phyloP scores from a whole-genome alignment of 2,113 vertebrate genomes.

The Hemibagrus wyckioides region DNA sequence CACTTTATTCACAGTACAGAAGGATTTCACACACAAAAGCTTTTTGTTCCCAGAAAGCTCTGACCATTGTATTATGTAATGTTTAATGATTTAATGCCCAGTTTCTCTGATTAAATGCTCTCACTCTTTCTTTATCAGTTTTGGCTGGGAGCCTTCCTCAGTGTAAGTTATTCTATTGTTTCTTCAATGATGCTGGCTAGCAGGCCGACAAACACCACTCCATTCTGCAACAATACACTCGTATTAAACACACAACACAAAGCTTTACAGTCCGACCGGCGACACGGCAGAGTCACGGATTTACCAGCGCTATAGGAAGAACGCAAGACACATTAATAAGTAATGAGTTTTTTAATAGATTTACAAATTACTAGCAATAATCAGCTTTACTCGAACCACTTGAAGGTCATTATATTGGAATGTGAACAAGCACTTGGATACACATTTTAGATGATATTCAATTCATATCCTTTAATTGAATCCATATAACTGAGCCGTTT shows the following conservation, averaged over 20 bases:
- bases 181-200: constrained; percentile 10
- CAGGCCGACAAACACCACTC: constrained; percentile 9
- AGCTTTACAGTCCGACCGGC: not conserved
- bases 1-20: too few species aligned
- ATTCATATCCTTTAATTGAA: not conserved
- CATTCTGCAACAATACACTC: constrained; percentile 31
- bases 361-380: not conserved
- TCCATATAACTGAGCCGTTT: not conserved
- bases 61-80: not conserved
- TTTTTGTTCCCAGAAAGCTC: not conserved
- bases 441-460: not conserved
- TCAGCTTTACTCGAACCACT: too few species aligned
- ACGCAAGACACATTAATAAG: not conserved
- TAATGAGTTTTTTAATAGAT: not conserved
- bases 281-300: not conserved
- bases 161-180: constrained; percentile 39
- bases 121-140: constrained; percentile 12
- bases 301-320: not conserved
- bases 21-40: not conserved
- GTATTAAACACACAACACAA: constrained; percentile 28
- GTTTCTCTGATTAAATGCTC: not conserved
- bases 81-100: not conserved
- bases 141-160: constrained; percentile 20
- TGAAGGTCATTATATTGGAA: not conserved
- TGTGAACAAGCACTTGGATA: not conserved